A percentile compares a stretch with the other conserved stretches of the same genome.
These are phyloP conservation scores for Ips nitidus DNA, from an alignment of 1,140 invertebrate species.

Conservation along the genomic window DNA sequence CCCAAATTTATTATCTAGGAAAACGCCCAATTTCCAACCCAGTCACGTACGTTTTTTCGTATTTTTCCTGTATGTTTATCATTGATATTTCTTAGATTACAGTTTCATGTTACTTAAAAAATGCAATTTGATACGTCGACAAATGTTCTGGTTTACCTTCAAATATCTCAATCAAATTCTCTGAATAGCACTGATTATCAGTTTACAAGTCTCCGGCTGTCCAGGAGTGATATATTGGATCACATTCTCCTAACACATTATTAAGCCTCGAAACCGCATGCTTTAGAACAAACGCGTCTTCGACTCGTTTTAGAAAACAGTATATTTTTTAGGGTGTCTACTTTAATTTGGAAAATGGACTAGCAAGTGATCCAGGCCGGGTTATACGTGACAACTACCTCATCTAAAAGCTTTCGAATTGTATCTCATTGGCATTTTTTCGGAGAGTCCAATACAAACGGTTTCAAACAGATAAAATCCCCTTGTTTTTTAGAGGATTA, in stretches of 20 bases:
- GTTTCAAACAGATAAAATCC: slow-evolving; percentile 9
- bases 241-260: not conserved
- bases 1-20: too few species aligned
- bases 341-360: slow-evolving; percentile 50
- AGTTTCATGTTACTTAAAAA: too few species aligned
- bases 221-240: not conserved
- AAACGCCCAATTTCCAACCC: too few species aligned
- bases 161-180: too few species aligned
- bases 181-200: too few species aligned
- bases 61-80: too few species aligned
- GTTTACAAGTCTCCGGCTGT: too few species aligned
- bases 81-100: too few species aligned
- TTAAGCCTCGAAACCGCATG: not conserved
- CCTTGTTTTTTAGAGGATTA: slow-evolving; percentile 6
- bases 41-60: too few species aligned
- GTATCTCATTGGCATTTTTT: slow-evolving; percentile 19
- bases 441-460: not conserved
- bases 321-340: slow-evolving; percentile 45
- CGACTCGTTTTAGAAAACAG: slow-evolving; percentile 1
- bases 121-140: too few species aligned
- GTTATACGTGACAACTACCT: slow-evolving; percentile 35
- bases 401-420: slow-evolving; percentile 43
- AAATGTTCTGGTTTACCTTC: too few species aligned
- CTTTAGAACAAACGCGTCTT: not conserved
- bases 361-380: slow-evolving; percentile 42